Evolutionary conservation across 2,888 invertebrate species (phyloP), one percentile per base, ranked within the genome.

Genomic region (Ophraella communa): DNA sequence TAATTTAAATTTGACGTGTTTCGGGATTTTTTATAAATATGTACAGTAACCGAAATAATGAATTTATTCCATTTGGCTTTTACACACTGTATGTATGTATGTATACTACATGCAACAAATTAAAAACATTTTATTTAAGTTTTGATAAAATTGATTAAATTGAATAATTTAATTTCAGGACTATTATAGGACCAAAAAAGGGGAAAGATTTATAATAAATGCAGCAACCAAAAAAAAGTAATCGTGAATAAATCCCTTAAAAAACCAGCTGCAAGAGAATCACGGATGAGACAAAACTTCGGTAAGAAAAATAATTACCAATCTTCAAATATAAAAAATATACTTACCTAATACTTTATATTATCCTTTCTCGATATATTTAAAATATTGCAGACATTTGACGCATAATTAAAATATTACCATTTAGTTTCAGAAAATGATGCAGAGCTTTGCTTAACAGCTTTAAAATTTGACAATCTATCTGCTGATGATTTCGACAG

Each of bases 201-300:
- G 33, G 33, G 33, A 33, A 33, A 33, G 33, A 45, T 71, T 27
- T 71, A 72, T 53, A 71, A 68, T 33, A 71, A 68, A 71, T 71
- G 21, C 60, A 64, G 62, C 18, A 71, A 71, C 27, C 21, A 67
- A 44, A 68, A 66, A 53, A 45, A 52, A 4, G 47, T 56, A 5
- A 61, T 66, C 27, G 11, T 21, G 18, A 23, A 49, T 17, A 35
- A 18, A 54, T 56, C 17, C 44, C 56, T 14, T 27, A 53, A 56
- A 56, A 56, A 56, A 14, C 21, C n/a, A 56, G 18, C 18, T 21
- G 24, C 21, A 10, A n/a, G 44, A 45, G 21, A 56, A 23, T 11
- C 10, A 11, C 56, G 17, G 20, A 42, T 24, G 20, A 14, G 11
- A 44, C 17, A 42, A 33, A 33, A 33, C n/a, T 33, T 33, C 33